Evolutionary conservation across 2,797 vertebrate species (phyloP).

Genomic region (Lagorchestes hirsutus): DNA sequence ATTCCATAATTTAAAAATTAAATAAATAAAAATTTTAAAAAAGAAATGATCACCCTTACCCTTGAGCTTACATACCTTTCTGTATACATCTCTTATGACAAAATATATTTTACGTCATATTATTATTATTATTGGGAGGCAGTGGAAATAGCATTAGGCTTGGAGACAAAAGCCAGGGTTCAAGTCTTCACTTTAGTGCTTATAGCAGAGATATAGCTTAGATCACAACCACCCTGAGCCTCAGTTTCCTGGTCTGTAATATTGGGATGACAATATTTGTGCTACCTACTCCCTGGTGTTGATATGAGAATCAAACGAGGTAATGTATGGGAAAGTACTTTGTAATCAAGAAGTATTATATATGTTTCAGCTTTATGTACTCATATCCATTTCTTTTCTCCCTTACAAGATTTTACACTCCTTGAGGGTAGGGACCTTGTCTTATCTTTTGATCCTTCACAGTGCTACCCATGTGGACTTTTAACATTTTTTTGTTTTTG

Average conservation of each 20-base stretch:
- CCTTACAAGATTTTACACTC: background rate
- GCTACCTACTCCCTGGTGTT: background rate
- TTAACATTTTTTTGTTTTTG: background rate
- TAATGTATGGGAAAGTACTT: background rate
- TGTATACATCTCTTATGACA: background rate
- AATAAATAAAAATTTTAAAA: background rate
- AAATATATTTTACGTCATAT: background rate
- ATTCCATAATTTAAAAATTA: background rate
- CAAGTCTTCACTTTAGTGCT: conserved; percentile 50
- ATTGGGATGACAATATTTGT: background rate
- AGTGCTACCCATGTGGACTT: background rate
- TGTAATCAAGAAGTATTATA: background rate
- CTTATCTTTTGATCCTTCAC: background rate
- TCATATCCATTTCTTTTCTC: background rate
- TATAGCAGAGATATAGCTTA: background rate
- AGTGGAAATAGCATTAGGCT: background rate
- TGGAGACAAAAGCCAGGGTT: conserved; percentile 27
- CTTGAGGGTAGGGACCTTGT: background rate
- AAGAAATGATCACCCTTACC: background rate
- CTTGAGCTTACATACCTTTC: background rate
- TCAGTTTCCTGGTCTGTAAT: conserved; percentile 15
- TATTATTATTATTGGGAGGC: conserved; percentile 5
- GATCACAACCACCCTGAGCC: conserved; percentile 46
- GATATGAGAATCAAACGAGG: background rate
- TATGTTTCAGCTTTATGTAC: background rate